phyloP scores from a whole-genome alignment of 1,140 invertebrate species.

The Platorchestia sp. region DNA sequence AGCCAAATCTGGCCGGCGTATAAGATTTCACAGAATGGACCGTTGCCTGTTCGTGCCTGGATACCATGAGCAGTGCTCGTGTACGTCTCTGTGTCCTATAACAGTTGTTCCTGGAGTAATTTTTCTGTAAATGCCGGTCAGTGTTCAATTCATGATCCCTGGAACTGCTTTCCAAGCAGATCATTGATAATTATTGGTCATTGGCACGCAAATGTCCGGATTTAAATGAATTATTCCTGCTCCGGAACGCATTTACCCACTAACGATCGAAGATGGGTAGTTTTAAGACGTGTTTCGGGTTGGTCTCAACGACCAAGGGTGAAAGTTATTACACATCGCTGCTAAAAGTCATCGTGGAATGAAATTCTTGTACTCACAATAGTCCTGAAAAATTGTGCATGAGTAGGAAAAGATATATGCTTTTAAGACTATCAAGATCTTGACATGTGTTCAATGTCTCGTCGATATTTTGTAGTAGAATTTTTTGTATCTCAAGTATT shows the following conservation, averaged over 20 bases:
- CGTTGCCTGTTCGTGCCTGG: background rate
- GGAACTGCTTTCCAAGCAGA: background rate
- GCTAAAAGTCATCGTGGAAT: too few species aligned
- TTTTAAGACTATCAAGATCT: too few species aligned
- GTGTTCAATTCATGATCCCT: background rate
- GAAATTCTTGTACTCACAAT: too few species aligned
- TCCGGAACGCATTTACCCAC: background rate
- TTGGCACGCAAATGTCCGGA: background rate
- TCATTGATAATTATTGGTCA: background rate
- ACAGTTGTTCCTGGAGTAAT: background rate
- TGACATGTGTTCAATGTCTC: background rate
- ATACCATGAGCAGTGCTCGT: background rate
- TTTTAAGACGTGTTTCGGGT: background rate
- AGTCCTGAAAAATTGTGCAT: too few species aligned
- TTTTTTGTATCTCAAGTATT: background rate
- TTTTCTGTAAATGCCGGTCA: background rate
- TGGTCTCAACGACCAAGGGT: background rate
- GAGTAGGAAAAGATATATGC: too few species aligned
- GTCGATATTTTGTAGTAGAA: background rate
- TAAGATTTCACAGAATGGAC: background rate
- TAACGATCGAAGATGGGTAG: background rate
- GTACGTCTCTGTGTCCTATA: background rate
- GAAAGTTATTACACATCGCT: background rate
- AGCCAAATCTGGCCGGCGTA: constrained; percentile 15
- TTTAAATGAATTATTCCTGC: background rate